Evolutionary conservation across 1,140 invertebrate species (phyloP), one percentile per base, ranked within the genome.

Genomic region (Cataglyphis hispanica): DNA sequence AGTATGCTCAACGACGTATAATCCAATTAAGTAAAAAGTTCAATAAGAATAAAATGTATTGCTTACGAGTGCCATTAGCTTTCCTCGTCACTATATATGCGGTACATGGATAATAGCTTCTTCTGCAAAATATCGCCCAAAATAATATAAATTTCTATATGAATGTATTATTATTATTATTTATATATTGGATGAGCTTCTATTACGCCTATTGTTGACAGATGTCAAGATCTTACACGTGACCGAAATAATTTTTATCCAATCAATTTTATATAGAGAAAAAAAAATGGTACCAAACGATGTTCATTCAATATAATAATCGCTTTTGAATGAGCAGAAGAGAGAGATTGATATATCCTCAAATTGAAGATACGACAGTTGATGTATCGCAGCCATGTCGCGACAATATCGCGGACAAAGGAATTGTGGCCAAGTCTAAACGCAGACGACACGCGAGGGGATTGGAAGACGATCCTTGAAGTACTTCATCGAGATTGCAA

Each of bases 401-500:
- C 8, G 66, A 70, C 37, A 11, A 10, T 43, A 27, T 60, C 37
- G 50, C 53, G 78, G 53, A 83, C 74, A 83, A 83, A 74, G 53
- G 27, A 83, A 83, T 83, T n/a, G 67, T 53, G 25, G 50, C 64
- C 76, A 66, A 22, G 50, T 60, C 37, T 31, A 58, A 37, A 70
- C 22, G 74, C 63, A 56, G 56, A 53, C 58, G 37, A 80, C 25
- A 40, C 81, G 63, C 37, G 53, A 27, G 50, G 25, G 46, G 50
- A 63, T 11, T 66, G 60, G 53, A 61, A 60, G 67, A 74, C 78
- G 53, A 83, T 83, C 67, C 78, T 46, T 60, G 67, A 83, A 83
- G 53, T 74, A 72, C 53, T 83, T 74, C 67, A 74, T 25, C 37
- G 67, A 61, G 78, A 83, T 83, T 72, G 78, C 67, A 46, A 83